Evolutionary conservation across 2,888 invertebrate genomes (phyloP), one percentile per base, ranked within the genome.

Genomic region (Tricholauxania praeusta): DNA sequence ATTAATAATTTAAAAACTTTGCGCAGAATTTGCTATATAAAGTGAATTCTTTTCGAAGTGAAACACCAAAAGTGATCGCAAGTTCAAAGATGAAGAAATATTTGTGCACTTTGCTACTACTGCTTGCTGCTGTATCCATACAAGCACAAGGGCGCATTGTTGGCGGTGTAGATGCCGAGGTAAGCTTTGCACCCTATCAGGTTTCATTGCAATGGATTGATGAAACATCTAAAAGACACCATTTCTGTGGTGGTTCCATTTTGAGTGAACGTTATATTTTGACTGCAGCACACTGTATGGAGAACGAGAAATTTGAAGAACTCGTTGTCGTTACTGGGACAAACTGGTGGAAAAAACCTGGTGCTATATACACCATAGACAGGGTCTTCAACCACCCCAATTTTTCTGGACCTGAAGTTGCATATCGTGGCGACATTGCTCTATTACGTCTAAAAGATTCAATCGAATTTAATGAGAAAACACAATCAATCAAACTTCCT

Each of bases 401-500:
- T 28, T 84, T 82, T 63, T 79, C 85, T 64, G 4, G 2, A n/a
- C n/a, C n/a, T 4, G 85, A 86, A n/a, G n/a, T n/a, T n/a, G 1
- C 1, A 0, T 80, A 72, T 52, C 75, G 85, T 69, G 90, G 93
- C 81, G 94, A 94, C 78, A 92, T 94, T 67, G 93, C 92, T 0
- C 79, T 94, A 8, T 80, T 94, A 2, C 89, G 89, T 73, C 87
- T 93, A 10, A 88, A 89, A 14, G 80, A 88, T 0, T 88, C 90
- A 65, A 89, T 92, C 2, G 82, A 83, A 28, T 90, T 90, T 71
- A 86, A 89, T 63, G 87, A 89, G 1, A 81, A 80, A 0, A 90
- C 92, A 0, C 85, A 90, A 49, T 88, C 90, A 0, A 84, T 92
- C 0, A 87, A 88, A 59, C 80, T 92, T 68, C 91, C 92, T 12